Evolutionary conservation across 1,140 invertebrate species (phyloP), one percentile per base, ranked within the genome.

Genomic region (Drosophila arizonae): DNA sequence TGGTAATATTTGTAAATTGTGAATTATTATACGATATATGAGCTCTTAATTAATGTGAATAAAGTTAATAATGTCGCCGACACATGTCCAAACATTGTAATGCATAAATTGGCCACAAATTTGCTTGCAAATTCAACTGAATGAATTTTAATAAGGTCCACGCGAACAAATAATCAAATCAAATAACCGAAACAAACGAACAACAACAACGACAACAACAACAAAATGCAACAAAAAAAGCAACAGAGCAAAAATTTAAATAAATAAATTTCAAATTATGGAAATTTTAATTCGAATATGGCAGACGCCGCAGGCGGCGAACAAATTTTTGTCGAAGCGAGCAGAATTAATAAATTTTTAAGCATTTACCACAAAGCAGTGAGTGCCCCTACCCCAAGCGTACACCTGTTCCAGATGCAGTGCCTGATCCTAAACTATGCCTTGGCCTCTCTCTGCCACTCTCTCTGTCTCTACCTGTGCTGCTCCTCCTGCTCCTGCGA

Each of bases 21-120:
- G 33, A 56, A 64, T 64, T 21, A 62, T 70, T 48, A 52, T 46
- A 33, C 28, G 43, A 76, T 54, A 52, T 74, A 58, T 63, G 50
- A 39, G 10, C 45, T 50, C 41, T 67, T 74, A 74, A 74, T 77
- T 74, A 64, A 81, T 68, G 57, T 43, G 65, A 33, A 61, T 28
- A 24, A 67, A 39, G 15, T 30, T 39, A 39, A 39, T 39, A 39
- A 39, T 39, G 36, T 39, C 36, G 36, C 36, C 28, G 13, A 63
- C n/a, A 48, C 36, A 43, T 36, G 54, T 11, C 39, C 30, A 65
- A 52, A 50, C 48, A 15, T 28, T 11, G 39, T 13, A 45, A 50
- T 67, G 33, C 66, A 41, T 39, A 57, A 63, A 55, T 52, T 48
- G 30, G 6, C 13, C 28, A 9, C 24, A 28, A 41, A 63, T 56